A percentile compares a stretch with the other conserved stretches of the same genome.
Evolutionary conservation across 2,888 invertebrate species (phyloP).

Genomic region (Thymelicus sylvestris): DNA sequence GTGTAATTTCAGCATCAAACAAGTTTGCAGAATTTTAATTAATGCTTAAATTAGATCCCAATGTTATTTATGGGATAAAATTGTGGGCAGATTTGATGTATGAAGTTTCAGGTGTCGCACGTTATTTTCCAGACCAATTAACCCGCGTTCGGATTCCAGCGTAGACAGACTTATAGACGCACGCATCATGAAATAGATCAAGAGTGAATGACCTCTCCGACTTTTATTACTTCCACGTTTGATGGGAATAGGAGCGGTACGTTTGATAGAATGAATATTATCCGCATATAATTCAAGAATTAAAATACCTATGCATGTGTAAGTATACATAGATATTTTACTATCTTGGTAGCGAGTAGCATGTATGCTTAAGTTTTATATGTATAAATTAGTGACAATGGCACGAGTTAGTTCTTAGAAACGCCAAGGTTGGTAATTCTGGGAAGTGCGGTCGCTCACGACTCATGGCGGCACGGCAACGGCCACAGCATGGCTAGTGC

Average conservation of each 20-base stretch:
- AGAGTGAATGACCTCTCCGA: slow-evolving; percentile 71
- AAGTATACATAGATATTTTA: background rate
- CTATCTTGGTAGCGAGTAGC: slow-evolving; percentile 39
- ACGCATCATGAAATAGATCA: slow-evolving; percentile 57
- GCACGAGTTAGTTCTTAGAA: slow-evolving; percentile 79
- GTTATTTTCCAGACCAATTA: slow-evolving; percentile 24
- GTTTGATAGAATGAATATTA: slow-evolving; percentile 61
- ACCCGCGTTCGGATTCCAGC: slow-evolving; percentile 19
- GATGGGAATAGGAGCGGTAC: slow-evolving; percentile 53
- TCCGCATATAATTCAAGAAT: slow-evolving; percentile 25
- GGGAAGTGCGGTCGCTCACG: slow-evolving; percentile 65
- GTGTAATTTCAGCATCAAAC: too few species aligned
- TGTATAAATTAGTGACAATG: slow-evolving; percentile 82
- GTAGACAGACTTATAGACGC: slow-evolving; percentile 31
- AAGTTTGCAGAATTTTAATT: too few species aligned
- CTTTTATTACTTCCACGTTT: slow-evolving; percentile 58
- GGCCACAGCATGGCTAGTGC: too few species aligned
- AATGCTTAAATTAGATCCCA: too few species aligned
- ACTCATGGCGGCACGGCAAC: background rate
- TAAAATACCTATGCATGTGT: slow-evolving; percentile 4
- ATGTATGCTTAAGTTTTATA: slow-evolving; percentile 65
- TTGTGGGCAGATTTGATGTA: background rate
- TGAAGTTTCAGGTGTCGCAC: background rate
- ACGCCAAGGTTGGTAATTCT: slow-evolving; percentile 79
- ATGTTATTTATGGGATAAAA: too few species aligned